Evolutionary conservation across 2,113 vertebrate species (phyloP).

Genomic region (Sturnus vulgaris): DNA sequence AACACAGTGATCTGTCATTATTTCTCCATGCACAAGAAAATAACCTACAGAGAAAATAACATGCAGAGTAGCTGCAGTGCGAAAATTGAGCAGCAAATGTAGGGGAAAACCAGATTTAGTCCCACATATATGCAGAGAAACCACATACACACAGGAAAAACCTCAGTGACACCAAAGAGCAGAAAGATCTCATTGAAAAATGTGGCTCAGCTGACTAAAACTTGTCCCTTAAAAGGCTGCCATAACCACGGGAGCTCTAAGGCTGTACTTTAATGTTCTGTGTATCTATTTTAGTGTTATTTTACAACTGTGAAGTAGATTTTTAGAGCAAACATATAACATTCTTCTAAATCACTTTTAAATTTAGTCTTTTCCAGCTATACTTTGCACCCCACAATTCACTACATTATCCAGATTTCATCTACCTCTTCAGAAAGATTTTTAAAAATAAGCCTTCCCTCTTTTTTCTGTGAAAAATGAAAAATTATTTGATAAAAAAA

Average conservation of each 20-base stretch:
- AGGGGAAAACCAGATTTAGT: background rate
- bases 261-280: background rate
- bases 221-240: background rate
- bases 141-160: background rate
- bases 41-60: background rate
- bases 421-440: background rate
- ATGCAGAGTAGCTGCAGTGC: background rate
- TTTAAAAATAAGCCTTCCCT: background rate
- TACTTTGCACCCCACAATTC: background rate
- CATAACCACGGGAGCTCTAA: rapidly evolving
- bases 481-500: background rate
- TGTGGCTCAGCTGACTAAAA: background rate
- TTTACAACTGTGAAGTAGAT: background rate
- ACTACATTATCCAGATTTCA: background rate
- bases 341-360: background rate
- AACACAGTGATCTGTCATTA: background rate
- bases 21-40: background rate
- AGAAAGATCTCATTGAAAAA: background rate
- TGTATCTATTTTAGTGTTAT: background rate
- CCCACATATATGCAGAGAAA: background rate
- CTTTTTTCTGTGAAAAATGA: background rate
- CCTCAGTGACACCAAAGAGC: background rate
- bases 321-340: background rate
- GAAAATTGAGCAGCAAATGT: background rate
- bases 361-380: background rate